phyloP scores from a whole-genome alignment of 1,140 invertebrate genomes.

The Pachyrhynchus sulphureomaculatus region DNA sequence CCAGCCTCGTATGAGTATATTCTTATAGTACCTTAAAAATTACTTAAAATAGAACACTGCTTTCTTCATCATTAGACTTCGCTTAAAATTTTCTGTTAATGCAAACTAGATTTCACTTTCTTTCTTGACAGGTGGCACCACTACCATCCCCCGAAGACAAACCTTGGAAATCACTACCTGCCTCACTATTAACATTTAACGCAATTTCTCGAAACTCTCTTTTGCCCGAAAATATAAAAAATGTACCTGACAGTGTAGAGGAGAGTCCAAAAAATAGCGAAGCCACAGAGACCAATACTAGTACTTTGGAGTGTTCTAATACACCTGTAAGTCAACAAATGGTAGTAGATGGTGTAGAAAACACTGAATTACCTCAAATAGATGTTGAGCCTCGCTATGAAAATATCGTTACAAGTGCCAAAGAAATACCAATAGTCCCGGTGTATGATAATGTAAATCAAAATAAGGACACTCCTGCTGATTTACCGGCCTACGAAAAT shows the following conservation, averaged over 20 bases:
- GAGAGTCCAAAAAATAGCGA: too few species aligned
- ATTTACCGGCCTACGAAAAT: background rate
- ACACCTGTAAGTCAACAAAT: too few species aligned
- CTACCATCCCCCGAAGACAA: conserved; percentile 49
- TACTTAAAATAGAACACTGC: too few species aligned
- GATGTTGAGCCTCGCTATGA: conserved; percentile 1
- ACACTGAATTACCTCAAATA: background rate
- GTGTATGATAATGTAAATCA: conserved; percentile 16
- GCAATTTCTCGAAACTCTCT: conserved; percentile 12
- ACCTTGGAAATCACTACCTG: conserved; percentile 47
- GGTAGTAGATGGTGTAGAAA: too few species aligned
- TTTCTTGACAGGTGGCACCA: conserved; percentile 35
- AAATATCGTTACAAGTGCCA: background rate
- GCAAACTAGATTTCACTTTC: background rate
- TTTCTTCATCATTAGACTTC: too few species aligned
- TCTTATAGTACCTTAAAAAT: too few species aligned
- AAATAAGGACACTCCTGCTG: background rate
- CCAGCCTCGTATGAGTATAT: too few species aligned
- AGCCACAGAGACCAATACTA: too few species aligned
- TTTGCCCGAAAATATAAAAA: background rate
- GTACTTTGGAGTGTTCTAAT: too few species aligned
- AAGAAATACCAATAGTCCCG: background rate
- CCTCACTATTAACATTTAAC: conserved; percentile 39
- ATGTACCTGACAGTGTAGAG: background rate
- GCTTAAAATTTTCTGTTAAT: too few species aligned